A percentile compares a stretch with the other conserved stretches of the same genome.
Conservation (phyloP, 2,888 invertebrate genomes). For the Plutella xylostella region DNA sequence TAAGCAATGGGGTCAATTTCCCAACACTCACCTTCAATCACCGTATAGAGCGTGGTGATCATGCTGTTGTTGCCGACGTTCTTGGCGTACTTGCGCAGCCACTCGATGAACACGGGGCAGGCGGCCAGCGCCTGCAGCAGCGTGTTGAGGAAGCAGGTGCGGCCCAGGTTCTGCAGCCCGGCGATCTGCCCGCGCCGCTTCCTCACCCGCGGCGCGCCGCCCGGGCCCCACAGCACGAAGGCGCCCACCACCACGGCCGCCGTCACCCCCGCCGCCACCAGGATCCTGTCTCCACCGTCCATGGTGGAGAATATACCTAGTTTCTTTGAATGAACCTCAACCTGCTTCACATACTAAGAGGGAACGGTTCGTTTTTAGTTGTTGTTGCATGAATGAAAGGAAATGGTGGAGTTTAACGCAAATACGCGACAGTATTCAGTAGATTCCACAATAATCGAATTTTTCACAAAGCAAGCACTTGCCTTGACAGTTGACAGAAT, state of each 20-base stretch:
- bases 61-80: conserved; percentile 76
- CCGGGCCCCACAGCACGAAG: conserved; percentile 86
- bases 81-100: conserved; percentile 79
- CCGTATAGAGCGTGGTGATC: conserved; percentile 78
- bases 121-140: conserved; percentile 91
- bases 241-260: conserved; percentile 86
- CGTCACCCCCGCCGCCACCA: conserved; percentile 83
- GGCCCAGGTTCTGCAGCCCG: conserved; percentile 91
- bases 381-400: background rate
- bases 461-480: too few species aligned
- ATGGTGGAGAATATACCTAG: conserved; percentile 34
- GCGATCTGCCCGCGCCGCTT: conserved; percentile 80
- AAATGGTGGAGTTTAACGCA: too few species aligned
- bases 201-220: conserved; percentile 71
- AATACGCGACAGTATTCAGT: too few species aligned
- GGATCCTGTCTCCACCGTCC: conserved; percentile 81
- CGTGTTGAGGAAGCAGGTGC: conserved; percentile 94
- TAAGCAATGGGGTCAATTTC: too few species aligned
- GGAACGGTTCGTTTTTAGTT: conserved; percentile 4
- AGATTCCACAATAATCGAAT: too few species aligned
- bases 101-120: conserved; percentile 84
- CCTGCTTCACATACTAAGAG: conserved; percentile 24
- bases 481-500: too few species aligned
- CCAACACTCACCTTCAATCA: conserved; percentile 73
- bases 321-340: conserved; percentile 4